Base-by-base conservation (phyloP, 1,140 invertebrate species). In the Megalopta genalis region DNA sequence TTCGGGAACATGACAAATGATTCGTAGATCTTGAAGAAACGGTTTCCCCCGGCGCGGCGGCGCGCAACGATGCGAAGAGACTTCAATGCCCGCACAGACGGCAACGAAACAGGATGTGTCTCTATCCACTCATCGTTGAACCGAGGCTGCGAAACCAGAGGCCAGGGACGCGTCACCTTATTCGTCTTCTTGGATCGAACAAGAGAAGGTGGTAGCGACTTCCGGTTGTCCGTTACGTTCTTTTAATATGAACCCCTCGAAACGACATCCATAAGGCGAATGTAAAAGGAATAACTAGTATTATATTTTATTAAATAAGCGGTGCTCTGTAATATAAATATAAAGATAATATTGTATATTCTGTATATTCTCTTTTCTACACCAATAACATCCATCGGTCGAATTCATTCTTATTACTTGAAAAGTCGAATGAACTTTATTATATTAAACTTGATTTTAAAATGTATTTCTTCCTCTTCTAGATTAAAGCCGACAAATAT, bases 131-230 rank as follows among this genome's bases (percentile, higher is more conserved):
- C 77, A 82, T 82, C 67, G 68, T 32, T 57, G 60, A 25, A 12
- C 21, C 18, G 39, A 57, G 16, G 14, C 52, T 23, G 52, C 18
- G 23, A 54, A 62, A 65, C 77, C 68, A 54, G n/a, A 65, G 60
- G 57, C 77, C 68, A 54, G n/a, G 57, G 60, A 27, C 67, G 62
- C 75, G 77, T 82, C 67, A 80, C 68, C 70, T 68, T 68, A 73
- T 75, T 74, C n/a, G 62, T 67, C 65, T 63, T 23, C 37, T 63
- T 63, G 39, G 14, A 8, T 39, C 46, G 12, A 59, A 42, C 25
- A 25, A 59, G 21, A 46, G 21, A 46, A 60, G 54, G 77, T 16
- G 62, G 21, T 37, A 37, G 52, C 16, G 8, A 73, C 62, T 73
- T 79, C 77, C 77, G 62, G 69, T 59, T 73, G 37, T 23, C 16